A percentile compares a stretch with the other conserved stretches of the same genome.
phyloP scores from a whole-genome alignment of 2,113 vertebrate genomes.

The Dipodomys merriami region DNA sequence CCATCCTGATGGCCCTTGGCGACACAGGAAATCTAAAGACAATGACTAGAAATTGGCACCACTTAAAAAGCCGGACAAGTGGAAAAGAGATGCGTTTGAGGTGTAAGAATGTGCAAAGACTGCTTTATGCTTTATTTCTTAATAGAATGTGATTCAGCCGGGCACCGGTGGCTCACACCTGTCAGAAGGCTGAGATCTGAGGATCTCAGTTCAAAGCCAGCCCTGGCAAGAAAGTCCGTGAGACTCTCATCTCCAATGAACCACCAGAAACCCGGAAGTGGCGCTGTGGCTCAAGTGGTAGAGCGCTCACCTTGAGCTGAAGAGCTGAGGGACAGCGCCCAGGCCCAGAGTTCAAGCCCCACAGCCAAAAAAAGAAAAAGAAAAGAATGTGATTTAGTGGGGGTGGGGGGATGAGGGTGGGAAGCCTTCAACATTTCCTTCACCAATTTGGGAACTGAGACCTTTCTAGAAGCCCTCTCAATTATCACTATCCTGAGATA shows the following conservation, averaged over 20 bases:
- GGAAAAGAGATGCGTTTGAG: background rate
- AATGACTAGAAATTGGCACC: background rate
- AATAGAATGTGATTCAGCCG: background rate
- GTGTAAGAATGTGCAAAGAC: background rate
- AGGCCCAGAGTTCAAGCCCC: too few relatives aligned
- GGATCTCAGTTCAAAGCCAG: too few relatives aligned
- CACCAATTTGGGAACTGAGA: background rate
- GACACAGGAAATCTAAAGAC: background rate
- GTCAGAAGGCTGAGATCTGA: too few relatives aligned
- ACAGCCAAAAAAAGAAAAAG: too few relatives aligned
- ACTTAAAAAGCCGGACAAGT: background rate
- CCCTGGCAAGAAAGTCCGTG: too few relatives aligned
- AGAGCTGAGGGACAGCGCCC: too few relatives aligned
- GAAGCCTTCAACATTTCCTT: background rate
- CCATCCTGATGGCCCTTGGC: background rate
- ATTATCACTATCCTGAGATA: background rate
- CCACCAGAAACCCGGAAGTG: too few relatives aligned
- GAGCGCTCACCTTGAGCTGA: too few relatives aligned
- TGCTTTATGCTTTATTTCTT: background rate
- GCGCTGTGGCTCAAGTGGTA: too few relatives aligned
- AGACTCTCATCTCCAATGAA: too few relatives aligned
- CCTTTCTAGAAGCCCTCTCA: slow-evolving; percentile 46
- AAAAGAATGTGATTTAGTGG: background rate
- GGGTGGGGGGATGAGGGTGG: too few relatives aligned
- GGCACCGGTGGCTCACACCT: too few relatives aligned